Conservation (phyloP, 1,140 invertebrate species). For the Gerris buenoi region DNA sequence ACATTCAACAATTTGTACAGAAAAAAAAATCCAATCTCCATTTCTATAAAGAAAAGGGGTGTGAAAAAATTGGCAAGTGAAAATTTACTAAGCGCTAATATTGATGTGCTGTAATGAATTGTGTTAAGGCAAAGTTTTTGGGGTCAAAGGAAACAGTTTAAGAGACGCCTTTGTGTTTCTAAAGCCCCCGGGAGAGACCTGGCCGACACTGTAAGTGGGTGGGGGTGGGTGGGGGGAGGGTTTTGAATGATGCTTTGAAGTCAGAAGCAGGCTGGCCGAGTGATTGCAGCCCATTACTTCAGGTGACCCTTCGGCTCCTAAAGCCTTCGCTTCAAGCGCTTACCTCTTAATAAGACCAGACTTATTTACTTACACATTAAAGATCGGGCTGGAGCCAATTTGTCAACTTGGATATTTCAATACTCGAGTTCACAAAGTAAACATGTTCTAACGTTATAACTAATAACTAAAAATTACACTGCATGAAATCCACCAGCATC, state of each 20-base stretch:
- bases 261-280: slow-evolving; percentile 8
- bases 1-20: too few relatives aligned
- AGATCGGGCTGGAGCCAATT: too few relatives aligned
- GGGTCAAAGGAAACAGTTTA: neutral
- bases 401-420: too few relatives aligned
- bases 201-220: neutral
- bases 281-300: neutral
- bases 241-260: slow-evolving; percentile 17
- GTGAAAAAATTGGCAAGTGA: too few relatives aligned
- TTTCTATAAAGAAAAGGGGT: too few relatives aligned
- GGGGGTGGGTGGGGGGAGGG: slow-evolving; percentile 1
- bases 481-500: too few relatives aligned
- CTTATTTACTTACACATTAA: neutral
- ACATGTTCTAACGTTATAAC: too few relatives aligned
- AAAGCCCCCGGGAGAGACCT: neutral
- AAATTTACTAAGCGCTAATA: too few relatives aligned
- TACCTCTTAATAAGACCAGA: neutral
- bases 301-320: neutral
- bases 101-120: neutral
- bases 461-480: too few relatives aligned
- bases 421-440: too few relatives aligned
- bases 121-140: neutral
- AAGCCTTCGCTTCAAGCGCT: neutral
- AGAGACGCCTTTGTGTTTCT: neutral
- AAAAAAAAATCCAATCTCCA: too few relatives aligned